Conservation (phyloP, 2,113 vertebrate genomes). For the Hippotragus niger region DNA sequence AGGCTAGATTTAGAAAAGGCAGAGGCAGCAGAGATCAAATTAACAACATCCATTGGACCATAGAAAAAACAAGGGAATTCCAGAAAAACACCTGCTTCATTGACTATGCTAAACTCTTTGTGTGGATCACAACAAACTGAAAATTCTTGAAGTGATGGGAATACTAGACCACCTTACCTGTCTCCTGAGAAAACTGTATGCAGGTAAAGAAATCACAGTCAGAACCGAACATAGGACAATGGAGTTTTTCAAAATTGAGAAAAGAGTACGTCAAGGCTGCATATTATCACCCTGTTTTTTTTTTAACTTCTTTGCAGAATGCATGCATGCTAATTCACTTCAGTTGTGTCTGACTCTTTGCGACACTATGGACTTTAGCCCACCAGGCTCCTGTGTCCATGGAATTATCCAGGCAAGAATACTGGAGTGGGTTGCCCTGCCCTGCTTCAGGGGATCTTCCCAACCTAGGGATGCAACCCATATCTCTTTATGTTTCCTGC, state of each 20-base stretch:
- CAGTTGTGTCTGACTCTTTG: neutral
- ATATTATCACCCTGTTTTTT: neutral
- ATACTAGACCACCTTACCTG: neutral
- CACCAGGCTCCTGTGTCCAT: neutral
- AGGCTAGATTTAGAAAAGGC: neutral
- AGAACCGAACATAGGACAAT: neutral
- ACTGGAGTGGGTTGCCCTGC: neutral
- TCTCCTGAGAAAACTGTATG: neutral
- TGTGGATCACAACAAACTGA: neutral
- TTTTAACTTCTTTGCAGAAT: neutral
- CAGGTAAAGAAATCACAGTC: neutral
- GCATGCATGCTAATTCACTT: neutral
- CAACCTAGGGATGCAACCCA: neutral
- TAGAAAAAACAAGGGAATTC: neutral
- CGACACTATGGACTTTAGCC: neutral
- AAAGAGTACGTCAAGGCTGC: neutral
- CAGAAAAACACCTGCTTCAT: neutral
- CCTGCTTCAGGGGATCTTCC: neutral
- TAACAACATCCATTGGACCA: neutral
- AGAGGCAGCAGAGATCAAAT: neutral
- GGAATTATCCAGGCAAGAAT: neutral
- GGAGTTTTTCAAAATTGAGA: neutral
- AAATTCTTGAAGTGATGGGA: neutral
- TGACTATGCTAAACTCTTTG: neutral
- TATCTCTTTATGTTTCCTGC: neutral